A percentile compares a stretch with the other conserved stretches of the same genome.
These are phyloP conservation scores for Parazoanthus darwini DNA, from an alignment of 92 coral and sea anemone genomes.

Conservation along the genomic window DNA sequence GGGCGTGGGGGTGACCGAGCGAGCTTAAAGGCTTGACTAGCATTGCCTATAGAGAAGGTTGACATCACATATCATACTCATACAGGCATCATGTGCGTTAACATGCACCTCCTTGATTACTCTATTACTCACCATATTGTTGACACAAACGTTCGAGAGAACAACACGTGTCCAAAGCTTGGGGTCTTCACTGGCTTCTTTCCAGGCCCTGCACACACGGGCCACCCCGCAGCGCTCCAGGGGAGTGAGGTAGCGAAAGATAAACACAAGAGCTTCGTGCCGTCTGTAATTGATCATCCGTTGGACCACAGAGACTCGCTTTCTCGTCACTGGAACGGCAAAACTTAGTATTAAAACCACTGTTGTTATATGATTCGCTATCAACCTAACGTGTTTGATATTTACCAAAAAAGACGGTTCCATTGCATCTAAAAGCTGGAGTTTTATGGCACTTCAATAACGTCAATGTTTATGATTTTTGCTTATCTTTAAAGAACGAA, in stretches of 20 bases:
- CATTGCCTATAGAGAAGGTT: no score
- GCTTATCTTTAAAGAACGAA: no score
- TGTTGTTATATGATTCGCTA: no score
- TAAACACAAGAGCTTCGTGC: conserved; percentile 61
- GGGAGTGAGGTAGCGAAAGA: conserved; percentile 68
- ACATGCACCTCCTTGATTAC: neutral
- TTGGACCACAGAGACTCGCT: conserved; percentile 17
- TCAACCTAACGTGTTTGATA: no score
- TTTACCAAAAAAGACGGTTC: no score
- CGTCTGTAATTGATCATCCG: conserved; percentile 25
- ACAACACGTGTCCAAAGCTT: conserved; percentile 70
- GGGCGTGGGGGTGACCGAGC: no score
- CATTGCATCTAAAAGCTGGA: no score
- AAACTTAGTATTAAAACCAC: neutral
- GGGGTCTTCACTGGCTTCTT: conserved; percentile 75
- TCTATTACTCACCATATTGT: conserved; percentile 61
- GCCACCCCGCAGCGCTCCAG: conserved; percentile 84
- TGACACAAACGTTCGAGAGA: conserved; percentile 57
- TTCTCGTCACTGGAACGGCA: conserved; percentile 5
- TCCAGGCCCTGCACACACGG: conserved; percentile 84
- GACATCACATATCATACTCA: no score
- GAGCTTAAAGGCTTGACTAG: no score
- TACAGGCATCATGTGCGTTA: no score
- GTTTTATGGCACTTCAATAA: no score
- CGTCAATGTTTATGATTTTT: no score